Evolutionary conservation across 2,888 invertebrate species (phyloP), one percentile per base, ranked within the genome.

Genomic region (Hipparchia semele): DNA sequence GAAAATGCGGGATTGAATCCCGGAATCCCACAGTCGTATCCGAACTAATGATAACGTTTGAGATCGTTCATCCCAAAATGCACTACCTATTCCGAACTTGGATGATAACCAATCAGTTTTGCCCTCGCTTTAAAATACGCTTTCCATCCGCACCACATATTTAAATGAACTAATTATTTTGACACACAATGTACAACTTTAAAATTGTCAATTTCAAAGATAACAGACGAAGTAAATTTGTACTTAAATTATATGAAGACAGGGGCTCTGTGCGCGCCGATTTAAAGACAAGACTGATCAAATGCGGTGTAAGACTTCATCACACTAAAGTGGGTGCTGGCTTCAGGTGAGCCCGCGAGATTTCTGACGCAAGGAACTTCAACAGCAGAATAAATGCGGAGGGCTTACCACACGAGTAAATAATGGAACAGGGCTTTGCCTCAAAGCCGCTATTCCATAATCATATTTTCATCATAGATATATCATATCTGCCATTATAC

Each of bases 251-350:
- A 67, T 54, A 46, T 49, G 8, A 56, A 33, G 51, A 66, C 6
- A 51, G 33, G 23, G 12, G 54, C 66, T 54, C 45, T 3, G 51
- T 65, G 58, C 58, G 10, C 59, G 60, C 49, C 51, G 13, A 0
- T 39, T 49, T 56, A 23, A 53, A 73, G 65, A 70, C 72, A 68
- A 76, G 73, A 73, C 74, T 70, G 74, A 74, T 76, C 72, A 51
- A 45, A 53, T 54, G 45, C 61, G 9, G 13, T 46, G 45, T 51
- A 65, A 49, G 64, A 33, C 64, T 51, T 65, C 33, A 3, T 46
- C 62, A 51, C 65, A 33, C 5, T 12, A 53, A 64, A 2, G 53
- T 33, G 33, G 65, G 65, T 33, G 33, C 53, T 9, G 33, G 51
- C 23, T 23, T 0, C 12, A 51, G 10, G 10, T 6, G 13, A 10